A percentile compares a stretch with the other conserved stretches of the same genome.
These are phyloP conservation scores for Mactra quadrangularis DNA, from an alignment of 1,140 invertebrate species.

Conservation along the genomic window DNA sequence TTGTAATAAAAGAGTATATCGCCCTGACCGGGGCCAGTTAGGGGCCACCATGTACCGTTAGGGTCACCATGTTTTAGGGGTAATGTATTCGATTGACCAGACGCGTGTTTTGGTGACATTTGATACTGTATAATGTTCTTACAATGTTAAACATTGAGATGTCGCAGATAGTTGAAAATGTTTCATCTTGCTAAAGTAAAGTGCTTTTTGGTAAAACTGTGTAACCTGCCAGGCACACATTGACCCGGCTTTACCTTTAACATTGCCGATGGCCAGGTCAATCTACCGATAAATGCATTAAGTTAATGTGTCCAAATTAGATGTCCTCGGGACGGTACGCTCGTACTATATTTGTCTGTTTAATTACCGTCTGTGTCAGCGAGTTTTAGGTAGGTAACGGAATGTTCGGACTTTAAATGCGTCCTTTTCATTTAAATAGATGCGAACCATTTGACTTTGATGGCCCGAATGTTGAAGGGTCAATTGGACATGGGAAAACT, in stretches of 20 bases:
- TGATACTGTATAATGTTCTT: no score
- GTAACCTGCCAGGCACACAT: not conserved
- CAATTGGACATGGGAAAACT: not conserved
- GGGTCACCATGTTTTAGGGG: not conserved
- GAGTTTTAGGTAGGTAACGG: not conserved
- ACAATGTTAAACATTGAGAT: no score
- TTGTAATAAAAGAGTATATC: slow-evolving; percentile 9
- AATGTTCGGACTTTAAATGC: slow-evolving; percentile 19
- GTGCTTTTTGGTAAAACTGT: no score
- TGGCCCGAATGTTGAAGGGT: not conserved
- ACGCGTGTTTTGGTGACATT: slow-evolving; percentile 11
- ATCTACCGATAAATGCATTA: slow-evolving; percentile 15
- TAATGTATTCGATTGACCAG: not conserved
- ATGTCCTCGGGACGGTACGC: not conserved
- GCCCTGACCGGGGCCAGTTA: not conserved
- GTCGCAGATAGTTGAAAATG: no score
- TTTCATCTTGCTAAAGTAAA: no score
- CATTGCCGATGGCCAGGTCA: not conserved
- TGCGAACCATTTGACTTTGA: not conserved
- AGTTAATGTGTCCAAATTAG: not conserved
- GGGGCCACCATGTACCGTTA: slow-evolving; percentile 12
- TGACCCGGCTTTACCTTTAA: slow-evolving; percentile 15
- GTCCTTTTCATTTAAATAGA: no score
- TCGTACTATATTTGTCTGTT: slow-evolving; percentile 6
- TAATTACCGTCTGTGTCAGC: slow-evolving; percentile 26